These are phyloP conservation scores for Eremophila alpestris DNA, from an alignment of 2,797 vertebrate genomes.

Conservation along the genomic window DNA sequence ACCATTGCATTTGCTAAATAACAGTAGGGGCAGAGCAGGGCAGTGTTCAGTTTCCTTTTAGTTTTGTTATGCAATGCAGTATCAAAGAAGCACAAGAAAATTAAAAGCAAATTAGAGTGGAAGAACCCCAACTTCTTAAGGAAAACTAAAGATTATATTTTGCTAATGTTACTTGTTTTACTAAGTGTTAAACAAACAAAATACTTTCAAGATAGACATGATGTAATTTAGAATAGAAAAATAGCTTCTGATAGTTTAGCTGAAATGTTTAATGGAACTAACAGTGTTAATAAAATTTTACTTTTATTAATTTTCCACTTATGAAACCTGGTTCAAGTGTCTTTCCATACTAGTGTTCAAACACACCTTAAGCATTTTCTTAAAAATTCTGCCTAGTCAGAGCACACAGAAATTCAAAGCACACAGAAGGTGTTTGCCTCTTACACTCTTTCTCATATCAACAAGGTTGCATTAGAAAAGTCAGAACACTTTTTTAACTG, in stretches of 20 bases:
- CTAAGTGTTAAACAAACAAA: not conserved
- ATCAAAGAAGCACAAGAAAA: slow-evolving; percentile 54
- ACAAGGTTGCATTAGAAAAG: not conserved
- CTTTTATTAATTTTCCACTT: not conserved
- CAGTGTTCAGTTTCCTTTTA: not conserved
- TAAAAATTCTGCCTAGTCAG: not conserved
- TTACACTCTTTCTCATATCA: not conserved
- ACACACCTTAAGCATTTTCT: not conserved
- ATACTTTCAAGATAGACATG: not conserved
- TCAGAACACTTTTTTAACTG: not conserved
- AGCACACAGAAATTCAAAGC: not conserved
- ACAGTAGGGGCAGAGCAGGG: not conserved
- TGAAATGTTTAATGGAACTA: not conserved
- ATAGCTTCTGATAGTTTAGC: not conserved
- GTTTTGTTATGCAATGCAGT: not conserved
- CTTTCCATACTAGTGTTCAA: not conserved
- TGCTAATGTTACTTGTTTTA: not conserved
- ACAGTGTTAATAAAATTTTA: not conserved
- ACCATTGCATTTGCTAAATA: not conserved
- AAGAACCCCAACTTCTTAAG: not conserved
- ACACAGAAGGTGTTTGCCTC: not conserved
- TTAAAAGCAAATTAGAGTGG: not conserved
- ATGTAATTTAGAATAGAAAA: not conserved
- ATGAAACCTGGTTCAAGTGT: not conserved
- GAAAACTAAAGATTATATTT: not conserved